Evolutionary conservation across 2,113 vertebrate species (phyloP).

Genomic region (Camelus dromedarius): DNA sequence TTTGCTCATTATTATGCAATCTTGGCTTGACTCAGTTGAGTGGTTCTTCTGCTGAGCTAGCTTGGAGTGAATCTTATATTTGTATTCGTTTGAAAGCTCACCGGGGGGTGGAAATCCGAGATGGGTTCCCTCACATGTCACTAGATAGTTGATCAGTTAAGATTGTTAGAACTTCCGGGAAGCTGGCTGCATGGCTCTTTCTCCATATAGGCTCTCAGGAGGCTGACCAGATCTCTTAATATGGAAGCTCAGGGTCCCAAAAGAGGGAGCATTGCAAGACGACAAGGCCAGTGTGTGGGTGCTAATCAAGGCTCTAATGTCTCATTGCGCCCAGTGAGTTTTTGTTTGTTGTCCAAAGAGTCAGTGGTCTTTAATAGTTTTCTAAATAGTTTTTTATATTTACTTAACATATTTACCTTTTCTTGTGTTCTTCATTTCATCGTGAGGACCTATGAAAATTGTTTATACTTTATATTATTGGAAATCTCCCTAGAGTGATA

Average conservation of each 20-base stretch:
- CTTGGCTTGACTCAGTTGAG: not conserved
- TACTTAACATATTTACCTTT: not conserved
- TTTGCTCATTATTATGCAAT: conserved; percentile 35
- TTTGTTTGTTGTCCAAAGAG: not conserved
- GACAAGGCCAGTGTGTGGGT: not conserved
- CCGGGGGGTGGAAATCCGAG: not conserved
- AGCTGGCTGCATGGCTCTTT: not conserved
- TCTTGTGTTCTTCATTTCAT: not conserved
- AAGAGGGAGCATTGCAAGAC: conserved; percentile 31
- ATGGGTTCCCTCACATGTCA: not conserved
- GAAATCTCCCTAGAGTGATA: not conserved
- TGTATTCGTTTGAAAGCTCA: not conserved
- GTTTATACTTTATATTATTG: not conserved
- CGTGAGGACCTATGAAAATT: not conserved
- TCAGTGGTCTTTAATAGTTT: not conserved
- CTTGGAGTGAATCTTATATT: not conserved
- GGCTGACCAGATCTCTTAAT: not conserved
- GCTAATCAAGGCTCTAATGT: not conserved
- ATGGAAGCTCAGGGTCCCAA: not conserved
- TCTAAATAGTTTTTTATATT: not conserved
- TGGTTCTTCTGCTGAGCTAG: not conserved
- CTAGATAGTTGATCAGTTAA: not conserved
- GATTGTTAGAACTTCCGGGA: not conserved
- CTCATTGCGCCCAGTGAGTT: not conserved
- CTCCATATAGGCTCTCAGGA: not conserved